Conservation (phyloP, 2,888 invertebrate genomes). For the Coenonympha glycerion region DNA sequence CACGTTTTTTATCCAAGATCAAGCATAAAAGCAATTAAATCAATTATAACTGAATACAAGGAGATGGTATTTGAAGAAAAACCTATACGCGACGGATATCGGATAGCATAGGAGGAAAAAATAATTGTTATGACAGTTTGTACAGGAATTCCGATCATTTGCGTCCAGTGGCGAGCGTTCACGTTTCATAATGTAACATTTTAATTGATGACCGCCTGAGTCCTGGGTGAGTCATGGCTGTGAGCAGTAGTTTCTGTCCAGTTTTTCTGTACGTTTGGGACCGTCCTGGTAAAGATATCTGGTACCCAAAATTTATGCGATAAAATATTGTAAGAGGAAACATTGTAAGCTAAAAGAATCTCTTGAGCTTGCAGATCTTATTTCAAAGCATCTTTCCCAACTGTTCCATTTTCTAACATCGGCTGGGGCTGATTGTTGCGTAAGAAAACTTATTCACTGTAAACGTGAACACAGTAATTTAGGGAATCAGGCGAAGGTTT, state of each 20-base stretch:
- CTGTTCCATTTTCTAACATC: no score
- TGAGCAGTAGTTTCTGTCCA: conserved; percentile 8
- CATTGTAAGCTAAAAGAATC: no score
- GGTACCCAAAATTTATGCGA: no score
- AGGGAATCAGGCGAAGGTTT: no score
- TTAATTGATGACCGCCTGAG: conserved; percentile 42
- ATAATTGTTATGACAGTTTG: conserved; percentile 7
- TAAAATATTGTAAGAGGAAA: no score
- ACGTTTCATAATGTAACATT: conserved; percentile 41
- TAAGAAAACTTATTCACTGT: no score
- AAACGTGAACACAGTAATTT: no score
- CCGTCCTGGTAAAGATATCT: neutral
- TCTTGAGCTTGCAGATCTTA: no score
- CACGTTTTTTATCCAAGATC: conserved; percentile 6
- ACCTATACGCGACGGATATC: conserved; percentile 11
- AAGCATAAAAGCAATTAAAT: conserved; percentile 1
- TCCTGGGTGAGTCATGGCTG: conserved; percentile 33
- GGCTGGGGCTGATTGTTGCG: no score
- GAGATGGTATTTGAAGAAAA: conserved; percentile 12
- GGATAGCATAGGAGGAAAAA: conserved; percentile 14
- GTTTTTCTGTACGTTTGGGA: neutral
- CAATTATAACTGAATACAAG: conserved; percentile 5
- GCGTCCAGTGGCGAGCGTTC: conserved; percentile 24
- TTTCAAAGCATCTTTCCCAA: no score
- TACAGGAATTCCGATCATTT: conserved; percentile 27